phyloP scores from a whole-genome alignment of 1,140 invertebrate species.

The Rhagoletis pomonella region DNA sequence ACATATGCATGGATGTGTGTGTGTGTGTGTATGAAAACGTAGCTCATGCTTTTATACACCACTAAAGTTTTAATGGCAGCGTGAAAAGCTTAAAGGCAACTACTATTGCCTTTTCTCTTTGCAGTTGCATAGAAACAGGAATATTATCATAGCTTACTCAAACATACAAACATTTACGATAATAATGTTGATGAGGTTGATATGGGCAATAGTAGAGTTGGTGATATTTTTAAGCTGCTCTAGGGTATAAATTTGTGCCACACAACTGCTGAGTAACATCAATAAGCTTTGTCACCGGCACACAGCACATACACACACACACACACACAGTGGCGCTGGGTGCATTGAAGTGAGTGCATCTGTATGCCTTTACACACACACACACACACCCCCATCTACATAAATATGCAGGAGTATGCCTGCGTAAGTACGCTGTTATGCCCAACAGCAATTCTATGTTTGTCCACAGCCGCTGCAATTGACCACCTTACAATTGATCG shows the following conservation, averaged over 20 bases:
- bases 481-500: conserved; percentile 27
- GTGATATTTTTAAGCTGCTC: conserved; percentile 37
- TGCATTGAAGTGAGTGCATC: neutral
- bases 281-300: neutral
- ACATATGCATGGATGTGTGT: neutral
- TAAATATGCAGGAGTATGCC: neutral
- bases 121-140: neutral
- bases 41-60: neutral
- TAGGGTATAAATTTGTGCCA: neutral
- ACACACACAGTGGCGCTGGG: neutral
- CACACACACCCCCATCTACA: neutral
- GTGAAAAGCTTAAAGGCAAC: neutral
- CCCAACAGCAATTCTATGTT: neutral
- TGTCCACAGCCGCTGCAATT: conserved; percentile 7
- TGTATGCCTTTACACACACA: neutral
- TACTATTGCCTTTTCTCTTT: neutral
- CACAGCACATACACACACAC: too few species aligned
- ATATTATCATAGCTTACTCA: neutral
- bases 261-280: neutral
- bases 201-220: neutral
- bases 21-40: too few species aligned
- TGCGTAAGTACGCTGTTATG: neutral
- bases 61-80: conserved; percentile 32
- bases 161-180: neutral
- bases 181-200: neutral